phyloP scores from a whole-genome alignment of 1,140 invertebrate species.

The Rhizoglyphus robini region DNA sequence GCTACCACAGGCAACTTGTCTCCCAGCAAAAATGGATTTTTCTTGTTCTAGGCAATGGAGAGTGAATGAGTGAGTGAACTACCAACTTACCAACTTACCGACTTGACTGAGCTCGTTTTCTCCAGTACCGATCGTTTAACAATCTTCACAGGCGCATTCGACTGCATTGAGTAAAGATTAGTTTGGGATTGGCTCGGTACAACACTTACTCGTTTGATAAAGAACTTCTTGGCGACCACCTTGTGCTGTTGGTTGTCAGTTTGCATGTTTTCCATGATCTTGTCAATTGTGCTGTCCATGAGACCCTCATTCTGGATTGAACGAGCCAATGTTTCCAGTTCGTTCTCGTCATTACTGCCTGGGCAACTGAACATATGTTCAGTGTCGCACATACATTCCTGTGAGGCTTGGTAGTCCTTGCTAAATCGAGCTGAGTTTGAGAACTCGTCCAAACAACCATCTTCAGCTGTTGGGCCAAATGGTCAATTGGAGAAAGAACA shows the following conservation, averaged over 20 bases:
- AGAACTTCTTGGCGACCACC: constrained; percentile 64
- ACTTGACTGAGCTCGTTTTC: not conserved
- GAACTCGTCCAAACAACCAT: constrained; percentile 80
- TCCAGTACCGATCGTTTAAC: not conserved
- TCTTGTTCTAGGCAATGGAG: no score
- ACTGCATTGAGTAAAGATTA: no score
- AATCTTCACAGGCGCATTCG: not conserved
- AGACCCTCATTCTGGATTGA: constrained; percentile 31
- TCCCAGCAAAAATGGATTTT: constrained; percentile 33
- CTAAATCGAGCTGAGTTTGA: constrained; percentile 93
- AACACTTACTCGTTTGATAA: constrained; percentile 38
- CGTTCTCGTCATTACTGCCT: constrained; percentile 31
- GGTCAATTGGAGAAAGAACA: constrained; percentile 13
- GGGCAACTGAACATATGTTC: constrained; percentile 97
- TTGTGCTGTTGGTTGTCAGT: constrained; percentile 39
- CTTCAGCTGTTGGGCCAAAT: constrained; percentile 40
- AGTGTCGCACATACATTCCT: constrained; percentile 92
- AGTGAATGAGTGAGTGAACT: no score
- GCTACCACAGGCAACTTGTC: constrained; percentile 34
- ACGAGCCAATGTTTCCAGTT: constrained; percentile 35
- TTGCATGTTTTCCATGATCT: constrained; percentile 29
- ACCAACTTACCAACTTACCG: not conserved
- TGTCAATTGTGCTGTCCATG: constrained; percentile 28
- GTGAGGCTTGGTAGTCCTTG: constrained; percentile 75
- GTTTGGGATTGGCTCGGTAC: no score